Evolutionary conservation across 2,888 invertebrate species (phyloP).

Genomic region (Diloba caeruleocephala): DNA sequence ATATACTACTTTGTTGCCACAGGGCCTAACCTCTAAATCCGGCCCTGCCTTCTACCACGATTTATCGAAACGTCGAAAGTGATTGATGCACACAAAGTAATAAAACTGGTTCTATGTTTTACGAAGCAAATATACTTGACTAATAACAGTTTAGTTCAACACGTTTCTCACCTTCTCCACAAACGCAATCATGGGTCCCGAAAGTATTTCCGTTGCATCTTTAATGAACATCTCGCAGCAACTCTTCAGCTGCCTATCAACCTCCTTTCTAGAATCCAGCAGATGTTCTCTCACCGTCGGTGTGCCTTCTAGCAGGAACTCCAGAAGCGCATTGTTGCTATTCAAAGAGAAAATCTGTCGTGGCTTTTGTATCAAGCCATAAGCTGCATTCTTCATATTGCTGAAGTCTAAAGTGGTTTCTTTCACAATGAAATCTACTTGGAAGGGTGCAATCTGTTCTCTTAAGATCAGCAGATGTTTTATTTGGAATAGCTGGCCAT

Average conservation of each 20-base stretch:
- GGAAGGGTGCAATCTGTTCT: constrained; percentile 99
- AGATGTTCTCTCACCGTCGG: constrained; percentile 97
- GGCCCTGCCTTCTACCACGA: too few species aligned
- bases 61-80: too few species aligned
- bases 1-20: too few species aligned
- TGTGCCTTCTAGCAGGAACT: constrained; percentile 97
- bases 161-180: constrained; percentile 90
- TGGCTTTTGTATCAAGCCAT: constrained; percentile 92
- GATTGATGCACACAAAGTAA: too few species aligned
- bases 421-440: constrained; percentile 97
- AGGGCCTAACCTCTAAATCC: too few species aligned
- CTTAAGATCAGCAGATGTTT: constrained; percentile 98
- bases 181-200: constrained; percentile 93
- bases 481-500: constrained; percentile 98
- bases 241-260: constrained; percentile 96
- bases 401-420: constrained; percentile 98
- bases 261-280: constrained; percentile 98
- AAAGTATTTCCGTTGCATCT: constrained; percentile 92
- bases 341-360: constrained; percentile 95
- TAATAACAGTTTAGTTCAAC: too few species aligned
- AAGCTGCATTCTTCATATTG: constrained; percentile 96
- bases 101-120: too few species aligned
- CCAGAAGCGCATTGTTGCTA: constrained; percentile 96
- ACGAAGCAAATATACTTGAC: too few species aligned
- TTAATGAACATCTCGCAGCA: constrained; percentile 97